A percentile compares a stretch with the other conserved stretches of the same genome.
Conservation (phyloP, 2,797 vertebrate species). For the Xenopus petersii region DNA sequence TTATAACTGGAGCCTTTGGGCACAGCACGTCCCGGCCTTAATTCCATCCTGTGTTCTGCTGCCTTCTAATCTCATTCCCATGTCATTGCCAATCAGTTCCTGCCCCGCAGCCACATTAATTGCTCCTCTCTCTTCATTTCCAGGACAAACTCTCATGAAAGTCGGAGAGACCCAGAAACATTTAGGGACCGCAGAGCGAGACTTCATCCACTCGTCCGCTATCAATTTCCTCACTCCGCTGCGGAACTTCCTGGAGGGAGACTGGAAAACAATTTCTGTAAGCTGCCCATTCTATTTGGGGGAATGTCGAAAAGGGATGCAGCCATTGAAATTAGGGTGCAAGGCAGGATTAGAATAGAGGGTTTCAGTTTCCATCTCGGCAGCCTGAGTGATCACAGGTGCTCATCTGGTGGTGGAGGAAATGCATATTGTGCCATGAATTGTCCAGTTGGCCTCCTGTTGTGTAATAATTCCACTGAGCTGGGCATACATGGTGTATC, state of each 20-base stretch:
- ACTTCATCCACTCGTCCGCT: conserved; percentile 83
- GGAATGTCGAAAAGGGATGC: too few species aligned
- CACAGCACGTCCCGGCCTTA: conserved; percentile 5
- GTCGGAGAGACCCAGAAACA: conserved; percentile 84
- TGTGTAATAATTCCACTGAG: too few species aligned
- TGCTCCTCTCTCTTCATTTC: background rate
- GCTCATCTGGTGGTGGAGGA: too few species aligned
- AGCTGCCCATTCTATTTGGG: conserved; percentile 54
- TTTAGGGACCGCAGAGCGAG: conserved; percentile 80
- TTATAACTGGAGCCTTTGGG: too few species aligned
- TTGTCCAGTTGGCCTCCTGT: too few species aligned
- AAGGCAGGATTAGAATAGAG: too few species aligned
- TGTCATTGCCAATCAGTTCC: conserved; percentile 27
- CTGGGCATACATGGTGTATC: too few species aligned
- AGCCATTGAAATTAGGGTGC: too few species aligned
- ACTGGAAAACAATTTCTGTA: conserved; percentile 90
- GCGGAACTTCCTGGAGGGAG: conserved; percentile 92
- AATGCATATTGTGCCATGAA: too few species aligned
- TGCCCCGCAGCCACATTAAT: background rate
- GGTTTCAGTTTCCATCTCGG: too few species aligned
- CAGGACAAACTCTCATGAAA: conserved; percentile 85
- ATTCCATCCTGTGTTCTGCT: conserved; percentile 52
- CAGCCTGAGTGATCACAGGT: too few species aligned
- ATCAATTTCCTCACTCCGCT: conserved; percentile 86
- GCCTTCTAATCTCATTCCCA: conserved; percentile 55